Conservation (phyloP, 2,113 vertebrate species). For the Holacanthus passer region DNA sequence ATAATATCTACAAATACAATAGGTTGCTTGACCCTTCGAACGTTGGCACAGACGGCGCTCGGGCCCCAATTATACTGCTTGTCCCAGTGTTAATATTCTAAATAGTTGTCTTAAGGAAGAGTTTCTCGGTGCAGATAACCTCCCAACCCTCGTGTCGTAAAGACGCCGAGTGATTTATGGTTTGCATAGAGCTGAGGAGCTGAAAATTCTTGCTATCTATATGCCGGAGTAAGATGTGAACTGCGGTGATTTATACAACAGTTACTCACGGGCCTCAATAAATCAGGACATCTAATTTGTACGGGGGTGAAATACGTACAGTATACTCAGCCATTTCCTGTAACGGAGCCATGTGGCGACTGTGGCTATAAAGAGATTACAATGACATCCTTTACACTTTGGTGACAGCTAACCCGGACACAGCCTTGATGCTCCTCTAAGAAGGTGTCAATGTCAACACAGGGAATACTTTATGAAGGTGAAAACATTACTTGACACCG, state of each 20-base stretch:
- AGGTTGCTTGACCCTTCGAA: too few relatives aligned
- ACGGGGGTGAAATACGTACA: constrained; percentile 68
- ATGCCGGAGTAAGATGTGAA: constrained; percentile 64
- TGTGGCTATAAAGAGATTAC: constrained; percentile 69
- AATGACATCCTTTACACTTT: constrained; percentile 71
- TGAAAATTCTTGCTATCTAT: constrained; percentile 47
- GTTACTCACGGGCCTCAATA: constrained; percentile 63
- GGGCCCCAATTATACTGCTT: background rate
- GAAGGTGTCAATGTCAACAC: constrained; percentile 69
- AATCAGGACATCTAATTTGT: constrained; percentile 81
- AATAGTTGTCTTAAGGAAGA: constrained; percentile 8
- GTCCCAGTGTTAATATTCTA: background rate
- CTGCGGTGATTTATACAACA: constrained; percentile 65
- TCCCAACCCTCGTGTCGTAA: background rate
- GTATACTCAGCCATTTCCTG: constrained; percentile 61
- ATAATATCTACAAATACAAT: too few relatives aligned
- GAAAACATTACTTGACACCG: constrained; percentile 69
- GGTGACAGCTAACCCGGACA: constrained; percentile 80
- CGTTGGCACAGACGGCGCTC: too few relatives aligned
- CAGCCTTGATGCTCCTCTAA: constrained; percentile 80
- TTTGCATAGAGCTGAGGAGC: constrained; percentile 51
- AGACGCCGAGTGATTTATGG: constrained; percentile 51
- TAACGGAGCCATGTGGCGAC: constrained; percentile 57
- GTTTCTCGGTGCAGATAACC: constrained; percentile 35
- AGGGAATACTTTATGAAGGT: constrained; percentile 78